A percentile compares a stretch with the other conserved stretches of the same genome.
Evolutionary conservation across 2,797 vertebrate species (phyloP).

Genomic region (Masticophis lateralis): DNA sequence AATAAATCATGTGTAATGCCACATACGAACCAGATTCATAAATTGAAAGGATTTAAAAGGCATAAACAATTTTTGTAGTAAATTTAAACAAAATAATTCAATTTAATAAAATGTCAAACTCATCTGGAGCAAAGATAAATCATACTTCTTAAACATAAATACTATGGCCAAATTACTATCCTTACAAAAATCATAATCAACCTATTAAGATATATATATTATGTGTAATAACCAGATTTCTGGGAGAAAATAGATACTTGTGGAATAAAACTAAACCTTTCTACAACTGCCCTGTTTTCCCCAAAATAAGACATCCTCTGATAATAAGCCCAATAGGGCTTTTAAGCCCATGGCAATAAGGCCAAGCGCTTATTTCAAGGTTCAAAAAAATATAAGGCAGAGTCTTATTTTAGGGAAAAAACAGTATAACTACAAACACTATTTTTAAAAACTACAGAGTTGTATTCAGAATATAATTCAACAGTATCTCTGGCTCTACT

Average conservation of each 20-base stretch:
- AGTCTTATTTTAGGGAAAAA: too few relatives aligned
- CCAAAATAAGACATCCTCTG: too few relatives aligned
- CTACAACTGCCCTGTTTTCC: neutral
- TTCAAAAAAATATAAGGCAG: too few relatives aligned
- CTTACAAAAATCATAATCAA: neutral
- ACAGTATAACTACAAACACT: neutral
- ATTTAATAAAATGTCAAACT: neutral
- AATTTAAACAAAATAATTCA: neutral
- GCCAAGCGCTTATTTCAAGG: too few relatives aligned
- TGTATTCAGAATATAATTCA: neutral
- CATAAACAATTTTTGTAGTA: neutral
- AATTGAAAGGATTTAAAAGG: neutral
- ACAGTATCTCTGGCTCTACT: neutral
- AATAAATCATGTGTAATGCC: neutral
- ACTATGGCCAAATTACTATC: neutral
- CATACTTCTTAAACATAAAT: neutral
- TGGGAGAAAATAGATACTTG: neutral
- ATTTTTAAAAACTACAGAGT: neutral
- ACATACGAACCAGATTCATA: neutral
- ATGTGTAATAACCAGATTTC: too few relatives aligned
- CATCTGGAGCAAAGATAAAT: neutral
- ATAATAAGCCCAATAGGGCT: too few relatives aligned
- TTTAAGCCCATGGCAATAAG: too few relatives aligned
- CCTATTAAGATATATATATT: neutral
- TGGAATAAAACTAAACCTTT: neutral